Conservation (phyloP, 2,888 invertebrate genomes). For the Pristionchus exspectatus region DNA sequence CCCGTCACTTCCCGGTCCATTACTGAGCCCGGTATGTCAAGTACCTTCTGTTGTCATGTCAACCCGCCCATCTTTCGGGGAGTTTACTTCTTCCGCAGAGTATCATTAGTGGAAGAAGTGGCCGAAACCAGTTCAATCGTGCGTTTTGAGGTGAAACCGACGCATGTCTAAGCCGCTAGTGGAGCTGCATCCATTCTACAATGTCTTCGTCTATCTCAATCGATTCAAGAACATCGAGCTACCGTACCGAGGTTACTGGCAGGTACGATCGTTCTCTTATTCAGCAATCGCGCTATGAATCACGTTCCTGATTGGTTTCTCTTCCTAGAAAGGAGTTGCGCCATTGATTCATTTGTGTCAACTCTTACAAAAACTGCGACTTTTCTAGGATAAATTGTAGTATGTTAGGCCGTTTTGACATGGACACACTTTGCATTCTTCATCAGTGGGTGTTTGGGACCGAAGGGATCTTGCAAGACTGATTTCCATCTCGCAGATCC, state of each 20-base stretch:
- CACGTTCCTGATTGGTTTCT: background rate
- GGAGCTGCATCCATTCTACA: slow-evolving; percentile 52
- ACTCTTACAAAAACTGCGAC: too few species aligned
- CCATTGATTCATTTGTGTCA: background rate
- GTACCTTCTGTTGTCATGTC: slow-evolving; percentile 17
- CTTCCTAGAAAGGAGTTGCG: background rate
- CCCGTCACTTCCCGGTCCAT: slow-evolving; percentile 1
- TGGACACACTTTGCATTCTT: too few species aligned
- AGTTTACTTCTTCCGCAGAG: background rate
- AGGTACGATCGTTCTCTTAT: background rate
- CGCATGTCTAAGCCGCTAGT: slow-evolving; percentile 52
- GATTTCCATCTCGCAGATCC: background rate
- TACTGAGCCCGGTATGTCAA: background rate
- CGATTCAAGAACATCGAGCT: slow-evolving; percentile 52
- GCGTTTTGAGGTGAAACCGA: slow-evolving; percentile 6
- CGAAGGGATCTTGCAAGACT: background rate
- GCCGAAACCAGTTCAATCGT: background rate
- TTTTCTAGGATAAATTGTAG: too few species aligned
- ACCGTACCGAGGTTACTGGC: slow-evolving; percentile 52
- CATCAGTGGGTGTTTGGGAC: too few species aligned
- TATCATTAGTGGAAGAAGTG: background rate
- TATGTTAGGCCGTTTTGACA: too few species aligned
- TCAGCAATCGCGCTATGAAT: background rate
- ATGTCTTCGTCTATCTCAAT: slow-evolving; percentile 48
- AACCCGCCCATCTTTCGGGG: slow-evolving; percentile 5